phyloP scores from a whole-genome alignment of 2,797 vertebrate species.

The Myripristis murdjan region DNA sequence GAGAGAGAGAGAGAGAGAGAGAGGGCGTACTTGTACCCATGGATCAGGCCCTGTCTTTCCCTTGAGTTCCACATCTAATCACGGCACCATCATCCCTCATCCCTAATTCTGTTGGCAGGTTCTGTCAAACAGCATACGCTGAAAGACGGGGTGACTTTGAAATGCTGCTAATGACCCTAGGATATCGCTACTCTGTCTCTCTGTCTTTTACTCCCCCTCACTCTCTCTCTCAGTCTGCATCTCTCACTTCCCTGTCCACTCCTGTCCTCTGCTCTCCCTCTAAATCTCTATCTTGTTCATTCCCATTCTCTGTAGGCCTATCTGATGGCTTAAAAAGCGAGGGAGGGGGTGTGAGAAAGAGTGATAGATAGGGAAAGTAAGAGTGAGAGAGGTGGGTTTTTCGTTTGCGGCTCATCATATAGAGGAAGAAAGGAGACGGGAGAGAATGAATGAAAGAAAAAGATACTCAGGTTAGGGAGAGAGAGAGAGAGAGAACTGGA shows the following conservation, averaged over 20 bases:
- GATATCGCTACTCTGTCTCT: slow-evolving; percentile 75
- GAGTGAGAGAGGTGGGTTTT: too few relatives aligned
- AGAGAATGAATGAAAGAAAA: not conserved
- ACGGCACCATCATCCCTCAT: slow-evolving; percentile 76
- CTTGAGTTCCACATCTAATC: slow-evolving; percentile 80
- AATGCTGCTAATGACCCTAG: slow-evolving; percentile 83
- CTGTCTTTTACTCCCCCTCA: slow-evolving; percentile 39
- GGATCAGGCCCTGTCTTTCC: slow-evolving; percentile 61
- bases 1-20: too few relatives aligned
- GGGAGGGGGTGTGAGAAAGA: not conserved
- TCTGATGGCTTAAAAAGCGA: slow-evolving; percentile 1
- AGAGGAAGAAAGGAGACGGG: not conserved
- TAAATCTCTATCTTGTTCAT: not conserved
- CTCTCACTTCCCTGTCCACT: slow-evolving; percentile 51
- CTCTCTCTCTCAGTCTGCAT: slow-evolving; percentile 45
- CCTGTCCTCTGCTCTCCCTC: slow-evolving; percentile 57
- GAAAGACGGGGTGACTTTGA: slow-evolving; percentile 83
- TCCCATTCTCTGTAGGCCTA: not conserved
- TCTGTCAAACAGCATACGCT: slow-evolving; percentile 82
- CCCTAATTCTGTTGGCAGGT: slow-evolving; percentile 81
- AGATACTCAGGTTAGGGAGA: too few relatives aligned
- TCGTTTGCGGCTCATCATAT: not conserved
- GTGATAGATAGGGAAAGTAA: slow-evolving; percentile 4
- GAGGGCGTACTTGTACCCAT: slow-evolving; percentile 17
- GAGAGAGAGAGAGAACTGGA: slow-evolving; percentile 1